Conservation (phyloP, 1,140 invertebrate species). For the Pseudachorutes palmiensis region DNA sequence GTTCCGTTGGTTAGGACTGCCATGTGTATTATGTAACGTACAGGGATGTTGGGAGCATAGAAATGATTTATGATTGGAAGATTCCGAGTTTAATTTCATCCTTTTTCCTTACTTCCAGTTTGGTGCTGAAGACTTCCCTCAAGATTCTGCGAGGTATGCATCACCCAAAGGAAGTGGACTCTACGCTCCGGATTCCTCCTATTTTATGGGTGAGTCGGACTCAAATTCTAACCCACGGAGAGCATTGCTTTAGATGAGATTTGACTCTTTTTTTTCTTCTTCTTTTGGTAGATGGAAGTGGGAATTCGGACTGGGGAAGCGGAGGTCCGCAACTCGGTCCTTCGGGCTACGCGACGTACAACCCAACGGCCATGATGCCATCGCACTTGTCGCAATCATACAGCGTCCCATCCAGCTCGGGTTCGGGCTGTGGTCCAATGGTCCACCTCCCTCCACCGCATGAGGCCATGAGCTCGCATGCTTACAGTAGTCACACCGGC, state of each 20-base stretch:
- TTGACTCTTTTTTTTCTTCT: slow-evolving; percentile 26
- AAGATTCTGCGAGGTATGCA: slow-evolving; percentile 74
- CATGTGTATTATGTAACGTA: background rate
- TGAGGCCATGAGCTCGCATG: slow-evolving; percentile 31
- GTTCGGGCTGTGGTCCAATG: slow-evolving; percentile 29
- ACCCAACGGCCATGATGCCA: slow-evolving; percentile 43
- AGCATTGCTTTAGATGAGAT: background rate
- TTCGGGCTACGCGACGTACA: slow-evolving; percentile 39
- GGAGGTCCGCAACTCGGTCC: slow-evolving; percentile 43
- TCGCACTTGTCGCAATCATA: slow-evolving; percentile 39
- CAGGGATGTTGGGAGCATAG: background rate
- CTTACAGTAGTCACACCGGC: slow-evolving; percentile 40
- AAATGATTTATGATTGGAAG: background rate
- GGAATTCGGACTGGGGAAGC: slow-evolving; percentile 43
- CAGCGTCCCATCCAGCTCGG: slow-evolving; percentile 20
- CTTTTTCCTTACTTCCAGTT: slow-evolving; percentile 54
- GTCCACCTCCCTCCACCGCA: slow-evolving; percentile 48
- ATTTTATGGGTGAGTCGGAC: slow-evolving; percentile 45
- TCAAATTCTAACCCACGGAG: background rate
- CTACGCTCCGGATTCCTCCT: slow-evolving; percentile 49
- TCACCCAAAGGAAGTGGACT: slow-evolving; percentile 62
- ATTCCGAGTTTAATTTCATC: slow-evolving; percentile 12
- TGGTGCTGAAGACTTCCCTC: slow-evolving; percentile 78
- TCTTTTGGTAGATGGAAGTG: slow-evolving; percentile 46
- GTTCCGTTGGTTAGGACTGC: too few species aligned